Percentiles rank a stretch among this genome's conserved stretches.
These are phyloP conservation scores for Achatina immaculata DNA, from an alignment of 1,140 invertebrate species.

Conservation along the genomic window DNA sequence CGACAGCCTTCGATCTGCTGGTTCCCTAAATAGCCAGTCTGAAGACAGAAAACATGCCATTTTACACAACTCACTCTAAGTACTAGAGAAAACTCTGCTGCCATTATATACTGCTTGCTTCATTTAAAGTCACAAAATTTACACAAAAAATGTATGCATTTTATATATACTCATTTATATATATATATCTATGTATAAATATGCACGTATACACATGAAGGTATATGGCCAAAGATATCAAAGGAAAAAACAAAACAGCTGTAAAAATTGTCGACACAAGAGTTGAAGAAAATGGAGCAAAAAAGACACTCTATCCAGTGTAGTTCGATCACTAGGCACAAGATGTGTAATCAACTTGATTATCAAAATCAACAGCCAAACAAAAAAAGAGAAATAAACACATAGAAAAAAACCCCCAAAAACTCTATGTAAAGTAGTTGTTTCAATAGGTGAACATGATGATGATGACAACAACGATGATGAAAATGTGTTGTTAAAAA, in stretches of 20 bases:
- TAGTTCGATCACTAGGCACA: slow-evolving; percentile 3
- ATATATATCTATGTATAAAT: neutral
- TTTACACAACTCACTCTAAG: neutral
- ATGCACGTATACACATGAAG: neutral
- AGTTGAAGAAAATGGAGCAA: neutral
- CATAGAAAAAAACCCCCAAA: no score
- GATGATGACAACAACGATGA: no score
- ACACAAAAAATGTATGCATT: neutral
- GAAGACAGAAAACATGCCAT: neutral
- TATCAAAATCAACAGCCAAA: slow-evolving; percentile 16
- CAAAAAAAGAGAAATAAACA: no score
- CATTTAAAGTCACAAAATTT: neutral
- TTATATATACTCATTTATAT: slow-evolving; percentile 13
- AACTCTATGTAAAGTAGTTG: no score
- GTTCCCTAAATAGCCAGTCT: neutral
- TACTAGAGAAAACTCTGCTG: neutral
- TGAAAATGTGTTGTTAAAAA: no score
- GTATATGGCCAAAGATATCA: neutral
- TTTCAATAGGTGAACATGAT: no score
- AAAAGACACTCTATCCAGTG: neutral
- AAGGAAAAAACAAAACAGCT: neutral
- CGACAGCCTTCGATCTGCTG: no score
- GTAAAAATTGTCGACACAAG: neutral
- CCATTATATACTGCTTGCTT: slow-evolving; percentile 9
- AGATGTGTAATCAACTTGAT: slow-evolving; percentile 9